Evolutionary conservation across 2,797 vertebrate species (phyloP).

Genomic region (Pseudopleuronectes americanus): DNA sequence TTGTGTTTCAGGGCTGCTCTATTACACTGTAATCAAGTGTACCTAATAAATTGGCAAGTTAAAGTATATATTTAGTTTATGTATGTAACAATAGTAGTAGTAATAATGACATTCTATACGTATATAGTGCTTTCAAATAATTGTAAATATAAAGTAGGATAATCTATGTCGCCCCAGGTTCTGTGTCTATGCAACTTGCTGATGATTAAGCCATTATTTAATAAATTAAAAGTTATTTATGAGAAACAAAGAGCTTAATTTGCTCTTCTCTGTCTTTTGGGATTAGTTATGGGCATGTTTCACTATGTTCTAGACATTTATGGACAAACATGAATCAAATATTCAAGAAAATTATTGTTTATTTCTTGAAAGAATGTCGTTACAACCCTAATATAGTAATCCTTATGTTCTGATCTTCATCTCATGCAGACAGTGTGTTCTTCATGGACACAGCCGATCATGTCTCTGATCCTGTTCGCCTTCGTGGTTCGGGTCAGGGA

Average conservation of each 20-base stretch:
- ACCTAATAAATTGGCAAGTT: neutral
- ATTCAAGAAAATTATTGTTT: neutral
- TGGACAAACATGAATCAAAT: neutral
- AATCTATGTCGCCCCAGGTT: too few species aligned
- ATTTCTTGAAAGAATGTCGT: too few species aligned
- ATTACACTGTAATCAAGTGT: neutral
- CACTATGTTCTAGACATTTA: neutral
- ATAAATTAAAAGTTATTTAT: neutral
- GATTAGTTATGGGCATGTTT: neutral
- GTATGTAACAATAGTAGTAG: too few species aligned
- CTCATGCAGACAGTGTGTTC: conserved; percentile 82
- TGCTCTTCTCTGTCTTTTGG: neutral
- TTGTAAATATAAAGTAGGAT: too few species aligned
- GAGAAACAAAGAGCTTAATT: neutral
- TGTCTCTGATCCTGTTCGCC: conserved; percentile 97
- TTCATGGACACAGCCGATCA: conserved; percentile 85
- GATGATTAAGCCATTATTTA: neutral
- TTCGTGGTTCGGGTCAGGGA: conserved; percentile 95
- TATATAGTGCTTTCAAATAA: too few species aligned
- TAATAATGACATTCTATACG: too few species aligned
- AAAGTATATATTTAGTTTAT: neutral
- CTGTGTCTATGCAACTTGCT: too few species aligned
- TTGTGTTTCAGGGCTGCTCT: neutral
- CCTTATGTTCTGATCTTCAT: conserved; percentile 7
- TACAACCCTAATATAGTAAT: neutral